Evolutionary conservation across 2,888 invertebrate genomes (phyloP).

Genomic region (Frankliniella intonsa): DNA sequence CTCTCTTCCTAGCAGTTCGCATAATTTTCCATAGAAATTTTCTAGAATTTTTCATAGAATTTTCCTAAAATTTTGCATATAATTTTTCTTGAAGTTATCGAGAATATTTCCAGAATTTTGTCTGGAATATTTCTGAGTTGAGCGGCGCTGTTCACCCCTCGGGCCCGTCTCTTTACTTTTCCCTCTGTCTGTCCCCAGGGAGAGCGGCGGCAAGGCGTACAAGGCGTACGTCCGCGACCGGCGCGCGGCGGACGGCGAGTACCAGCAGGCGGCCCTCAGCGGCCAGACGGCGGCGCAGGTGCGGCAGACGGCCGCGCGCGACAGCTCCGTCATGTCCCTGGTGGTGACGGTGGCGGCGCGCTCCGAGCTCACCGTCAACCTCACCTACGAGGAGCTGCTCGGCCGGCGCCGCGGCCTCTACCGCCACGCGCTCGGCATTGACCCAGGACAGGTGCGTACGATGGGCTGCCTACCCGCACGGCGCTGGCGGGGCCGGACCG

Average conservation of each 20-base stretch:
- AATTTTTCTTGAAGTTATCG: no score
- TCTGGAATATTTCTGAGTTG: no score
- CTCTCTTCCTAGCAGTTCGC: background rate
- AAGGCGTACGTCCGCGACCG: conserved; percentile 13
- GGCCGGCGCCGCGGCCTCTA: conserved; percentile 12
- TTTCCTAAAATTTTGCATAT: no score
- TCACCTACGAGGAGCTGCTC: conserved; percentile 19
- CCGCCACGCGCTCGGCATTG: conserved; percentile 13
- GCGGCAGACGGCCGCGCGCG: background rate
- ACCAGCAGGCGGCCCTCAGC: conserved; percentile 15
- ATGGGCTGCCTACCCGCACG: background rate
- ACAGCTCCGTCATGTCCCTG: conserved; percentile 15
- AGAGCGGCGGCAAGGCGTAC: conserved; percentile 5
- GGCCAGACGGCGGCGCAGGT: conserved; percentile 5
- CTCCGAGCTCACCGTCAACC: conserved; percentile 2
- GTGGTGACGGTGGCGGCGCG: background rate
- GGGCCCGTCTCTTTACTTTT: background rate
- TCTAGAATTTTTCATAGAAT: no score
- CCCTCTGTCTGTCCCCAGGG: background rate
- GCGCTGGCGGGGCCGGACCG: background rate
- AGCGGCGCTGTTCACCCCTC: no score
- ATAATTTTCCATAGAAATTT: no score
- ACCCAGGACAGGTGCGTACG: conserved; percentile 15
- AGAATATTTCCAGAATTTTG: no score
- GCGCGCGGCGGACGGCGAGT: background rate